These are phyloP conservation scores for Acanthisitta chloris DNA, from an alignment of 2,113 vertebrate genomes.

Conservation along the genomic window DNA sequence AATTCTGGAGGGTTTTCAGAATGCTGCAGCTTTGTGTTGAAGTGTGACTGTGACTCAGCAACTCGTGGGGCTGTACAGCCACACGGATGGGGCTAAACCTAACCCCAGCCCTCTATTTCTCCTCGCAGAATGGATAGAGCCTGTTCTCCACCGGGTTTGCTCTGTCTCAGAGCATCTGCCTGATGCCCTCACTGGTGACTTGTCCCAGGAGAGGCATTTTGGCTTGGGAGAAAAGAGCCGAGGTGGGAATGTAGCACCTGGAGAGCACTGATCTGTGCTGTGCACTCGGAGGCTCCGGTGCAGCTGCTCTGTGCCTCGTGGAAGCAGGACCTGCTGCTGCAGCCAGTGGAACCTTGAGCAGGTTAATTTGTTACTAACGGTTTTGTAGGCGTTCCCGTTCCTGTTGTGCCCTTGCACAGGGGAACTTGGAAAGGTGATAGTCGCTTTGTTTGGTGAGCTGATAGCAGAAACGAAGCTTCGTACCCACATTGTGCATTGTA, in stretches of 20 bases:
- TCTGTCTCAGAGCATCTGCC: not conserved
- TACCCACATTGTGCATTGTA: not conserved
- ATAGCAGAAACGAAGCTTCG: not conserved
- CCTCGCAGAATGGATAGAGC: not conserved
- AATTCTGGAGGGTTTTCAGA: not conserved
- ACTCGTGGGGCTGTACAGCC: not conserved
- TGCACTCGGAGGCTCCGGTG: rapidly evolving
- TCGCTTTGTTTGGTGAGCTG: not conserved
- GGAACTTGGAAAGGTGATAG: not conserved
- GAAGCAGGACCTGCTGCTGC: not conserved
- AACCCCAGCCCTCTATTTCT: rapidly evolving
- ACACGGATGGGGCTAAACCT: not conserved
- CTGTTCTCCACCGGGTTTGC: not conserved
- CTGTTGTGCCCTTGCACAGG: not conserved
- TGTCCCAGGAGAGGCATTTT: rapidly evolving
- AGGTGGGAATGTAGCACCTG: rapidly evolving
- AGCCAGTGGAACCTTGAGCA: rapidly evolving
- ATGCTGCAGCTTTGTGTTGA: rapidly evolving
- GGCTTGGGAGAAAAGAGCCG: not conserved
- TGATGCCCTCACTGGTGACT: rapidly evolving
- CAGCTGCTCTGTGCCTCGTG: not conserved
- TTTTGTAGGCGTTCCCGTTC: not conserved
- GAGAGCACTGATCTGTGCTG: rapidly evolving
- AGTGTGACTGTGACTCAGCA: rapidly evolving
- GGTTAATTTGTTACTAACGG: not conserved